Evolutionary conservation across 2,797 vertebrate species (phyloP), one percentile per base, ranked within the genome.

Genomic region (Jordanella pulchra): DNA sequence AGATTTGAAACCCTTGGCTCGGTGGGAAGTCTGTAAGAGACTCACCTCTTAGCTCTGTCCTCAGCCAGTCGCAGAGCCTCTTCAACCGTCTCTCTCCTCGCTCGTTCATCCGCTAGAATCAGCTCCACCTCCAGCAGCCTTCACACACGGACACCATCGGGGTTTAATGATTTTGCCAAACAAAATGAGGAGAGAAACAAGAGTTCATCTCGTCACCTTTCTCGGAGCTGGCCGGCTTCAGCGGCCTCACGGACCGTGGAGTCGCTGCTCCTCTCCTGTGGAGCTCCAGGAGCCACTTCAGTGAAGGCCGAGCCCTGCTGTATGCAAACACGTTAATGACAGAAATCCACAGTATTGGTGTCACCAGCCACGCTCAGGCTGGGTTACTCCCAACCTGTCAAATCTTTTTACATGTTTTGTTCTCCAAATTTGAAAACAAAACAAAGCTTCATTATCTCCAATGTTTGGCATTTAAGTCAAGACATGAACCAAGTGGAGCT

Each of bases 201-300:
- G 4, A 0, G 21, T 0, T 0, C 1, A 2, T 84, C 71, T 93
- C 91, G 81, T 96, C 87, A 97, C 96, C 96, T 95, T 74, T 93
- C 95, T 67, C 89, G 77, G 45, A 96, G 95, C 77, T 94, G 94
- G 77, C 50, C 60, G 50, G 91, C 85, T 55, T 96, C 95, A 69
- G 86, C 65, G 18, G 89, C 85, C 58, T 95, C 95, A 39, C 90
- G 78, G 27, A 88, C 79, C 53, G 89, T 63, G 25, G 92, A 77
- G 73, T 93, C 72, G 5, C 76, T 92, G 86, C 89, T 94, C 77
- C 88, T 94, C 91, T 97, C 96, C 85, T 89, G 96, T 0, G 97
- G 96, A 0, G 96, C 96, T 83, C 96, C 96, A 7, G 96, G 96
- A 25, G 97, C 94, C 23, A 96, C 96, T 85, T 96, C 95, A 30